Evolutionary conservation across 2,888 invertebrate genomes (phyloP).

Genomic region (Ectropis crepuscularia): DNA sequence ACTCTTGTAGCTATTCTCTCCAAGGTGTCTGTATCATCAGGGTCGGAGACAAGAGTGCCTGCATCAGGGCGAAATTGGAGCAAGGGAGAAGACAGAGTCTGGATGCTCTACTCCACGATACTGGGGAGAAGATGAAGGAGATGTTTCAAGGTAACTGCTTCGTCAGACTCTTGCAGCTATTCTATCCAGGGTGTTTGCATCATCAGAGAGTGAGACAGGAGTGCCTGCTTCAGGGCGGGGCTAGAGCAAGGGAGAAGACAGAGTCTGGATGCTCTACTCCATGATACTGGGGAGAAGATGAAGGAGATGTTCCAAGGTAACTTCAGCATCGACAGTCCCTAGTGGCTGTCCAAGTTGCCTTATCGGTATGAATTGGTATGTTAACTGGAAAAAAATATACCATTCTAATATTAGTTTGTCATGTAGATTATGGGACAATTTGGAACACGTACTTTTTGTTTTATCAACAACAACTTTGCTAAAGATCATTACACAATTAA

Average conservation of each 20-base stretch:
- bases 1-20: constrained; percentile 50
- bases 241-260: constrained; percentile 84
- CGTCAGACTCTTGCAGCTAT: background rate
- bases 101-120: constrained; percentile 90
- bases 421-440: too few relatives aligned
- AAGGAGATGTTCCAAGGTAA: constrained; percentile 93
- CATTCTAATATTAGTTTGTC: too few relatives aligned
- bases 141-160: constrained; percentile 88
- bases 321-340: background rate
- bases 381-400: too few relatives aligned
- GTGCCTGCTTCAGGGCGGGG: constrained; percentile 48
- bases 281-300: constrained; percentile 91
- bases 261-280: constrained; percentile 90
- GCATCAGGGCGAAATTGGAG: constrained; percentile 56
- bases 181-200: too few relatives aligned
- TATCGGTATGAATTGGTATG: too few relatives aligned
- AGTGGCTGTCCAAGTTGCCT: too few relatives aligned
- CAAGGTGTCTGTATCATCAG: constrained; percentile 82
- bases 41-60: background rate
- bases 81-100: constrained; percentile 88
- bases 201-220: background rate
- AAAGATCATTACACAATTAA: too few relatives aligned
- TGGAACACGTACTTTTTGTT: too few relatives aligned
- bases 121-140: constrained; percentile 92
- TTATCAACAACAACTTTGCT: too few relatives aligned